phyloP scores from a whole-genome alignment of 2,888 invertebrate species.

The Epirrita christyi region DNA sequence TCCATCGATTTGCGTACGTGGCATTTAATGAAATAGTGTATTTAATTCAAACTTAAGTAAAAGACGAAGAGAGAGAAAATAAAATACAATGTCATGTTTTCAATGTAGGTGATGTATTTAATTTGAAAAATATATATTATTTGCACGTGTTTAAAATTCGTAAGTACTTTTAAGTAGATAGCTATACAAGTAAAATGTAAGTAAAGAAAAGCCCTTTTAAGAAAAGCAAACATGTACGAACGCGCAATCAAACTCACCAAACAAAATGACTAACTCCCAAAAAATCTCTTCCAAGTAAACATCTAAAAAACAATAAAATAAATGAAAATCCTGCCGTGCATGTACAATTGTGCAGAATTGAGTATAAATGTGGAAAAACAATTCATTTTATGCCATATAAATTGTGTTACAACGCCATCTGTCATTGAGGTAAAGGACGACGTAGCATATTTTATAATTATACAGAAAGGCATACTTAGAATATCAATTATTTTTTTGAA shows the following conservation, averaged over 20 bases:
- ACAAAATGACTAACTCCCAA: slow-evolving; percentile 72
- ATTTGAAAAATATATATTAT: too few species aligned
- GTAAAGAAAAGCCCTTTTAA: slow-evolving; percentile 23
- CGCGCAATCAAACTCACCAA: slow-evolving; percentile 39
- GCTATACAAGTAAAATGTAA: neutral
- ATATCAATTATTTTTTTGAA: slow-evolving; percentile 42
- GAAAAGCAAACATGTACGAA: slow-evolving; percentile 28
- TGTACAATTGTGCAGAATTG: slow-evolving; percentile 71
- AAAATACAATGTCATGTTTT: too few species aligned
- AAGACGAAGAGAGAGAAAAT: too few species aligned
- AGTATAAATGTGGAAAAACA: slow-evolving; percentile 73
- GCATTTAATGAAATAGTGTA: too few species aligned
- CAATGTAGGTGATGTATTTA: too few species aligned
- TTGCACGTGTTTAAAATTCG: too few species aligned
- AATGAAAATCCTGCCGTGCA: slow-evolving; percentile 64
- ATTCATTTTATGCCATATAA: slow-evolving; percentile 72
- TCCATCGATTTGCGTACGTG: too few species aligned
- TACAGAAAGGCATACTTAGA: slow-evolving; percentile 59
- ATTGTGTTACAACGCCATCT: slow-evolving; percentile 68
- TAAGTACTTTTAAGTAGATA: slow-evolving; percentile 11
- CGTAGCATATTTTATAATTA: slow-evolving; percentile 76
- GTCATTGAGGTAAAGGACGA: slow-evolving; percentile 59
- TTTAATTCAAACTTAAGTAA: too few species aligned
- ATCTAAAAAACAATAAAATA: slow-evolving; percentile 68
- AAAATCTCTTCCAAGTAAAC: slow-evolving; percentile 79